Conservation (phyloP, 2,888 invertebrate genomes). For the Drosophila atripex region DNA sequence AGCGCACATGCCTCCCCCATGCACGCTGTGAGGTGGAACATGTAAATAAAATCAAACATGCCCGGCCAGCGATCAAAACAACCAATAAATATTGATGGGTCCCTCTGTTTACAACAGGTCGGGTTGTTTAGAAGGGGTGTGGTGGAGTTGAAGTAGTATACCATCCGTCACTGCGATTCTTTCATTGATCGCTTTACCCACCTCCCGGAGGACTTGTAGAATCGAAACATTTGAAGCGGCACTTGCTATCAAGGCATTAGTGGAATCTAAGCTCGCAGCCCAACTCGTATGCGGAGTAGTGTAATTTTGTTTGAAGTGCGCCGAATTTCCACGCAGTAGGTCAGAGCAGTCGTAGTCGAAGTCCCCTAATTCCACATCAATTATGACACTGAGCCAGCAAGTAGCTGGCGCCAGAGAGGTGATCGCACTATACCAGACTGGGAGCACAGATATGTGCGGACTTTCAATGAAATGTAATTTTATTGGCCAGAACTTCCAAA, state of each 20-base stretch:
- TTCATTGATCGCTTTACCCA: no score
- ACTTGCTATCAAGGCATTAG: constrained; percentile 67
- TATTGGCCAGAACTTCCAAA: neutral
- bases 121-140: neutral
- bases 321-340: constrained; percentile 27
- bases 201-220: constrained; percentile 15
- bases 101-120: neutral
- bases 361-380: constrained; percentile 41
- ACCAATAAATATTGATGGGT: neutral
- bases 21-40: constrained; percentile 12
- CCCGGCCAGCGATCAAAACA: constrained; percentile 19
- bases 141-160: neutral
- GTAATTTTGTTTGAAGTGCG: constrained; percentile 44
- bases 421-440: neutral
- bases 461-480: neutral
- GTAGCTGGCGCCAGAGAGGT: constrained; percentile 36
- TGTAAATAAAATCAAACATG: constrained; percentile 30
- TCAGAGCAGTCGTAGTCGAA: neutral
- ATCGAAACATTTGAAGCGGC: constrained; percentile 19
- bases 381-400: constrained; percentile 34
- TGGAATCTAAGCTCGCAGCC: constrained; percentile 67
- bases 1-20: constrained; percentile 30
- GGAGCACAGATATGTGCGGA: neutral
- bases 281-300: neutral
- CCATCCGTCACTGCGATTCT: neutral